Evolutionary conservation across 1,140 invertebrate species (phyloP).

Genomic region (Pseudachorutes palmiensis): DNA sequence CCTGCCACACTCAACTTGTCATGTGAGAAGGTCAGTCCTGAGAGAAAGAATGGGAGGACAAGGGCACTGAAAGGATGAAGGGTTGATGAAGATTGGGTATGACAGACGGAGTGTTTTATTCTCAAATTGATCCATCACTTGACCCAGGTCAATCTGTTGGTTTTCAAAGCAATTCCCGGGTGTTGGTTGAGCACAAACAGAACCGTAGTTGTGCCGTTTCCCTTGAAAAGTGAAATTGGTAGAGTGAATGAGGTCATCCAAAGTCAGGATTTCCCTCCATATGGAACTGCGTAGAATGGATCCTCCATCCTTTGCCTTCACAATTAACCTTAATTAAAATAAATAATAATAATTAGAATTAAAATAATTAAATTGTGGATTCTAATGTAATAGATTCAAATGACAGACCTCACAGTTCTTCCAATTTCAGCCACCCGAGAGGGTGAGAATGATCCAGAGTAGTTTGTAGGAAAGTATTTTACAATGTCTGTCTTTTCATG

Average conservation of each 20-base stretch:
- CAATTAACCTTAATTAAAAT: slow-evolving; percentile 56
- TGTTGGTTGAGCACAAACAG: neutral
- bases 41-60: neutral
- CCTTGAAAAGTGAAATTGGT: neutral
- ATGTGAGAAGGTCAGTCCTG: neutral
- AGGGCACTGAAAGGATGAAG: neutral
- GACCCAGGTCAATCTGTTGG: neutral
- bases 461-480: slow-evolving; percentile 76
- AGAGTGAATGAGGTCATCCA: neutral
- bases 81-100: neutral
- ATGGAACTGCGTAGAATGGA: slow-evolving; percentile 65
- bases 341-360: too few species aligned
- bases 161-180: neutral
- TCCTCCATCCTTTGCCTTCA: slow-evolving; percentile 68
- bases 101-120: neutral
- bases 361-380: too few species aligned
- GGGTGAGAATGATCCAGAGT: slow-evolving; percentile 69
- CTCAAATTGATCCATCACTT: neutral
- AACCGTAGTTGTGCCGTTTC: neutral
- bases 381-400: too few species aligned
- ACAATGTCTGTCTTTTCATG: slow-evolving; percentile 71
- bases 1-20: neutral
- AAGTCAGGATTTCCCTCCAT: slow-evolving; percentile 48
- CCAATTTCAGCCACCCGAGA: slow-evolving; percentile 75
- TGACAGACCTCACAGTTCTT: slow-evolving; percentile 44